These are phyloP conservation scores for Anthopleura sola DNA, from an alignment of 64 coral and sea anemone species.

Conservation along the genomic window DNA sequence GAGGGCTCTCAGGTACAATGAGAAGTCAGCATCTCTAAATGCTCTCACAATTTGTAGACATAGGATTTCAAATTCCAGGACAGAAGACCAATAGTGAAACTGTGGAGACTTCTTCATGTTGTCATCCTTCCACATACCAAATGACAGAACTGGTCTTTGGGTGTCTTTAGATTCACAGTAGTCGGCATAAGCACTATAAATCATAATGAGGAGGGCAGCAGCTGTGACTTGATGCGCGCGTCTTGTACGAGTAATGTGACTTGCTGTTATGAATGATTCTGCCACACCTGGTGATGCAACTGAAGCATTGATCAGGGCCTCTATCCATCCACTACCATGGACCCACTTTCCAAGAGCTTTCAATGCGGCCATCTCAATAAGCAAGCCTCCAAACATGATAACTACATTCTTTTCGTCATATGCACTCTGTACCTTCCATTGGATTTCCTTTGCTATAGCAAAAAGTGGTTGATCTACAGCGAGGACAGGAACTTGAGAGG, in stretches of 20 bases:
- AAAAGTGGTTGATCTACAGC: not conserved
- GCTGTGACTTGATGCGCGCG: not conserved
- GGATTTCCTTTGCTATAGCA: not conserved
- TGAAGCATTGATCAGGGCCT: too few relatives aligned
- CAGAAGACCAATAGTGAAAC: too few relatives aligned
- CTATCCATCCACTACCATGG: too few relatives aligned
- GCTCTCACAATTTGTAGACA: conserved; percentile 9
- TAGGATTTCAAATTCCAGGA: too few relatives aligned
- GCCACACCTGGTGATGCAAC: too few relatives aligned
- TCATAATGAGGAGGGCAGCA: too few relatives aligned
- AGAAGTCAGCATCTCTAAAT: conserved; percentile 22
- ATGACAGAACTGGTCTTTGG: not conserved
- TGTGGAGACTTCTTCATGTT: not conserved
- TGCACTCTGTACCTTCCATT: not conserved
- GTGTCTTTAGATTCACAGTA: not conserved
- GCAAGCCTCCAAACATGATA: too few relatives aligned
- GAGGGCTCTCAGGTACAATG: not conserved
- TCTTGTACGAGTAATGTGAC: too few relatives aligned
- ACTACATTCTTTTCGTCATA: too few relatives aligned
- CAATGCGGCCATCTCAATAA: too few relatives aligned
- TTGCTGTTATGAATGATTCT: too few relatives aligned
- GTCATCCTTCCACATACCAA: not conserved
- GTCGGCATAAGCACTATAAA: not conserved
- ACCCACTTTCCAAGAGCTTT: too few relatives aligned
- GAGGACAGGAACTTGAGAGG: not conserved